Percentiles rank a stretch among this genome's conserved stretches.
phyloP scores from a whole-genome alignment of 2,888 invertebrate species.

The Sisyra terminalis region DNA sequence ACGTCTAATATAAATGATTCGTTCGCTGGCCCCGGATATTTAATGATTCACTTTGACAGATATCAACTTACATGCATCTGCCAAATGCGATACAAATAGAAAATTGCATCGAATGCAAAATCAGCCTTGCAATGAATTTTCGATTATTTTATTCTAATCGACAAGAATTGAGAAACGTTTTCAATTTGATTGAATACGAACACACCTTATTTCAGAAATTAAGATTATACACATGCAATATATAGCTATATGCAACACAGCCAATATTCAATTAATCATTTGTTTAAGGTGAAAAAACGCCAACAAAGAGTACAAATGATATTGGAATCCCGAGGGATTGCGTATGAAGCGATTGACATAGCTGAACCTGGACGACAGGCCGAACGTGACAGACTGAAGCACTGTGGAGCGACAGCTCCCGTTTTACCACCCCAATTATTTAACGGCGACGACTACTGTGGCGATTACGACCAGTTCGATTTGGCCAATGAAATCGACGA shows the following conservation, averaged over 20 bases:
- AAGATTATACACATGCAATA: too few species aligned
- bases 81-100: too few species aligned
- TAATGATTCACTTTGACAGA: too few species aligned
- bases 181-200: neutral
- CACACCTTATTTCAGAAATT: neutral
- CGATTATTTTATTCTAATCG: too few species aligned
- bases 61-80: too few species aligned
- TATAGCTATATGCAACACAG: neutral
- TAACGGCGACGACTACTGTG: constrained; percentile 82
- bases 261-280: constrained; percentile 5
- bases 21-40: too few species aligned
- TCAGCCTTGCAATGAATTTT: too few species aligned
- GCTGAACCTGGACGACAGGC: constrained; percentile 82
- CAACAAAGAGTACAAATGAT: constrained; percentile 90
- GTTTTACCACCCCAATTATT: constrained; percentile 89
- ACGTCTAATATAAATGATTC: too few species aligned
- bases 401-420: constrained; percentile 52
- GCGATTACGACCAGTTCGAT: constrained; percentile 89
- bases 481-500: constrained; percentile 81
- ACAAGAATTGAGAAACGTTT: neutral
- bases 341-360: constrained; percentile 84
- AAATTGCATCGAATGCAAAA: too few species aligned
- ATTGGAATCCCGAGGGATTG: constrained; percentile 78
- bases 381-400: constrained; percentile 85
- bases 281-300: constrained; percentile 78